Evolutionary conservation across 2,888 invertebrate genomes (phyloP).

Genomic region (Agriopis marginaria): DNA sequence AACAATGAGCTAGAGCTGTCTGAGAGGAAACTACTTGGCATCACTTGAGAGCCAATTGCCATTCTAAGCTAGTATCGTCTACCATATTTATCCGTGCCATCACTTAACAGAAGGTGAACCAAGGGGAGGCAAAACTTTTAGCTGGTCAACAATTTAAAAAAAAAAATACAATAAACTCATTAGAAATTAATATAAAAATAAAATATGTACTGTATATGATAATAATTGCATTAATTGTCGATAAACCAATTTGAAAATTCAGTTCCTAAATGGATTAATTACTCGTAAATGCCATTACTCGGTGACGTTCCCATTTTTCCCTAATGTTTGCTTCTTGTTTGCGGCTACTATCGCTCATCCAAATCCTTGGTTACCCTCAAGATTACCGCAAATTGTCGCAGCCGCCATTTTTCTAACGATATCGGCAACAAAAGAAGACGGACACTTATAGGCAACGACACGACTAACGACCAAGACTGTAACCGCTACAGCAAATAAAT

Average conservation of each 20-base stretch:
- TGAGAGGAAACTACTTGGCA: no score
- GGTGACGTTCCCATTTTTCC: conserved; percentile 19
- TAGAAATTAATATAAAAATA: no score
- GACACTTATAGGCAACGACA: conserved; percentile 1
- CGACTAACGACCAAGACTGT: neutral
- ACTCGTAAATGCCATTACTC: conserved; percentile 1
- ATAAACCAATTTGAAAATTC: neutral
- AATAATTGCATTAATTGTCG: no score
- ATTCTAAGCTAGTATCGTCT: no score
- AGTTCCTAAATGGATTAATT: neutral
- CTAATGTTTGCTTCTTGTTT: conserved; percentile 65
- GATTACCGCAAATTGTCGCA: conserved; percentile 58
- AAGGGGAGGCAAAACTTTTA: no score
- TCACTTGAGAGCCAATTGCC: no score
- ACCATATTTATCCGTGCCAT: no score
- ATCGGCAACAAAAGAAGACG: conserved; percentile 58
- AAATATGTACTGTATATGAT: no score
- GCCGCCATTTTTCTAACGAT: conserved; percentile 65
- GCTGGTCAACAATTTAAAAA: no score
- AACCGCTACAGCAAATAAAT: neutral
- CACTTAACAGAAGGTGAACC: no score
- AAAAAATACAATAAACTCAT: no score
- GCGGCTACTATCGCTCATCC: conserved; percentile 55
- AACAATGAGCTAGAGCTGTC: no score
- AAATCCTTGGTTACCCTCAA: conserved; percentile 63